phyloP scores from a whole-genome alignment of 2,888 invertebrate species.

The Chironomus riparius region DNA sequence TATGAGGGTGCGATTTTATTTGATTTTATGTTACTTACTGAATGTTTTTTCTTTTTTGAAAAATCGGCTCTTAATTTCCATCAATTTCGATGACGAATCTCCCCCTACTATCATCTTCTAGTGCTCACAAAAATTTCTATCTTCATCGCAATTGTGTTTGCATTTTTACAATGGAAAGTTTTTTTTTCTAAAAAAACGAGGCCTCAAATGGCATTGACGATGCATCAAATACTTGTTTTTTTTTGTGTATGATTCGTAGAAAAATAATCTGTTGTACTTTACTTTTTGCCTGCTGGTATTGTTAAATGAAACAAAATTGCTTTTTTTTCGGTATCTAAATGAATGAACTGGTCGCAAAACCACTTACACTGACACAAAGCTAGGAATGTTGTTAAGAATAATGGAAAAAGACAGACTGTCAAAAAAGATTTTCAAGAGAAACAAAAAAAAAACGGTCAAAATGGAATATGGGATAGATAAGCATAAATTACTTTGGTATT shows the following conservation, averaged over 20 bases:
- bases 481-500: slow-evolving; percentile 6
- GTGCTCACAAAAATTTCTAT: too few relatives aligned
- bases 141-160: too few relatives aligned
- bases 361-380: slow-evolving; percentile 12
- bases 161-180: background rate
- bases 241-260: background rate
- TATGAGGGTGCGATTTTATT: background rate
- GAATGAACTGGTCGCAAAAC: too few relatives aligned
- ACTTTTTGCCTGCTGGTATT: slow-evolving; percentile 22
- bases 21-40: too few relatives aligned
- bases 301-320: background rate
- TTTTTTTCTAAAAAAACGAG: background rate
- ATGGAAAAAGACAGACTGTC: background rate
- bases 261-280: background rate
- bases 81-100: too few relatives aligned
- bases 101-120: too few relatives aligned
- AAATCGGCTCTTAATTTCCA: too few relatives aligned
- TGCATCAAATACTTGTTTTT: background rate
- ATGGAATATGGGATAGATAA: slow-evolving; percentile 21
- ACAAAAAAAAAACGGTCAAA: background rate
- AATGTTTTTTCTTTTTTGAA: too few relatives aligned
- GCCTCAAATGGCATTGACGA: background rate
- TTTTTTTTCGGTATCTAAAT: background rate
- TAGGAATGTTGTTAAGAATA: background rate
- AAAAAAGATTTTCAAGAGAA: background rate